These are phyloP conservation scores for Tachina grossa DNA, from an alignment of 2,888 invertebrate genomes.

Conservation along the genomic window DNA sequence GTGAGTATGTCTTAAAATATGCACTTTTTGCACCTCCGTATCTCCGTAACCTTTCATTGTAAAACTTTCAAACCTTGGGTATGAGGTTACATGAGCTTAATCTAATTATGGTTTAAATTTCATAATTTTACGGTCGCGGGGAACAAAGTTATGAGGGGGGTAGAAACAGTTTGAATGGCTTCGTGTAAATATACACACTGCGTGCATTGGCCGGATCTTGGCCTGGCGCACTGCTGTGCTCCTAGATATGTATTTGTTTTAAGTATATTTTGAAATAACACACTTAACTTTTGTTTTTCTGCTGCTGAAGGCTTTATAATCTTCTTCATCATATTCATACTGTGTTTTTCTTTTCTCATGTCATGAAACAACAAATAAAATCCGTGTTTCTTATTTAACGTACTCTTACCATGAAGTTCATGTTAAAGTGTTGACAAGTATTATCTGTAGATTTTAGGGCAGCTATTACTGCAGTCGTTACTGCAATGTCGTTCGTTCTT, in stretches of 20 bases:
- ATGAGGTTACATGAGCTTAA: too few species aligned
- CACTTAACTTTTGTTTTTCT: not conserved
- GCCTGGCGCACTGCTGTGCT: too few species aligned
- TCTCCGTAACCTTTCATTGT: too few species aligned
- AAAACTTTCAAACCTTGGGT: too few species aligned
- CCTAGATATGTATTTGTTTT: not conserved
- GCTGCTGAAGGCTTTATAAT: constrained; percentile 13
- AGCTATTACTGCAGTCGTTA: constrained; percentile 19
- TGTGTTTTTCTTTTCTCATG: not conserved
- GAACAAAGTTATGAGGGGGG: too few species aligned
- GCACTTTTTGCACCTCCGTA: too few species aligned
- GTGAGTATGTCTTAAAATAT: too few species aligned
- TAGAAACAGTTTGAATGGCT: too few species aligned
- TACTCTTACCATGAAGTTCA: constrained; percentile 47
- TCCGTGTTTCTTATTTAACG: constrained; percentile 32
- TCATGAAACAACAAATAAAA: constrained; percentile 28
- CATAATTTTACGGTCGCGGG: too few species aligned
- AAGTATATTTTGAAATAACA: constrained; percentile 5
- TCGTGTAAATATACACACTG: too few species aligned
- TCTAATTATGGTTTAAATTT: too few species aligned
- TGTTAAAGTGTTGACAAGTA: constrained; percentile 65
- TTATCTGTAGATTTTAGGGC: constrained; percentile 36
- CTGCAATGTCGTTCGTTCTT: constrained; percentile 4
- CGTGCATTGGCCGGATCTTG: too few species aligned
- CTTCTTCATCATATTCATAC: not conserved